Evolutionary conservation across 2,888 invertebrate species (phyloP), one percentile per base, ranked within the genome.

Genomic region (Xanthia togata): DNA sequence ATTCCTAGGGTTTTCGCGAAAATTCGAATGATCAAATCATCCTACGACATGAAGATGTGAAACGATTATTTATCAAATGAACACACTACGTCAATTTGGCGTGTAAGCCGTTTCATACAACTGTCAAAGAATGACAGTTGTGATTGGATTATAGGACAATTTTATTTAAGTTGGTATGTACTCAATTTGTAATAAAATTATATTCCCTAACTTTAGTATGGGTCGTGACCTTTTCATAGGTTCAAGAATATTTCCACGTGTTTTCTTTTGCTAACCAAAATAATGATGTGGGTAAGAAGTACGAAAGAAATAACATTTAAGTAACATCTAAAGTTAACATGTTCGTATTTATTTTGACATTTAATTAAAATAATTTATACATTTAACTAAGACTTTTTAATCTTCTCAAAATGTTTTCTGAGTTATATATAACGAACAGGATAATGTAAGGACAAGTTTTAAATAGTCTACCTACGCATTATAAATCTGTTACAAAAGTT

Each of bases 221-320:
- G n/a, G 9, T 53, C 4, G 20, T 41, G 35, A 65, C 35, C 57
- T 70, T 62, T 62, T 50, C 14, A 8, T 17, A 31, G 11, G 6
- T 41, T 38, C 17, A 12, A 26, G 6, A 14, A 64, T 17, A 9
- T 59, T 44, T 59, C 9, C 14, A n/a, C 4, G 50, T 62, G n/a
- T 82, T 82, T 67, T 59, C 23, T 65, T 68, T 63, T 41, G 6
- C 8, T 69, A 23, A 2, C 8, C 0, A 59, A 57, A 59, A 62
- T 79, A 44, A 55, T 35, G 26, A 41, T 26, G 12, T 64, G 5
- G 20, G 26, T 64, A 12, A 35, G 14, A 79, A 53, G 53, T 62
- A n/a, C 4, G 5, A 20, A 44, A 47, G 14, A n/a, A 57, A 26
- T 70, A 62, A 71, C 20, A 63, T 50, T 26, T 31, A 47, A 31